Evolutionary conservation across 2,888 invertebrate species (phyloP).

Genomic region (Adelphocoris suturalis): DNA sequence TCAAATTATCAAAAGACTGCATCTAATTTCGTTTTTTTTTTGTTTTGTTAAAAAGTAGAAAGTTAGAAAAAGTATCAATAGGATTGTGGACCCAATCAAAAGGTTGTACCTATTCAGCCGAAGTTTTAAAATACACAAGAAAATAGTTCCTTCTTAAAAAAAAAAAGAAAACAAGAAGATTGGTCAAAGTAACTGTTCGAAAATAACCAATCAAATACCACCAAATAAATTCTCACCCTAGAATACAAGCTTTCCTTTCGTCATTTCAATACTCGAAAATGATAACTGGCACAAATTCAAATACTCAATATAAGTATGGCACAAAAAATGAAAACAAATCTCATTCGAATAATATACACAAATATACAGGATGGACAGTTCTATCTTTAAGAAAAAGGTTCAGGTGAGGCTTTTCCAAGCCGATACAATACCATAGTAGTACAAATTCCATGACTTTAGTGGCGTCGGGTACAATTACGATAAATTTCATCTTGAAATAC

Average conservation of each 20-base stretch:
- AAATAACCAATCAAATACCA: neutral
- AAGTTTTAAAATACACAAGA: neutral
- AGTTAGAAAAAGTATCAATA: conserved; percentile 58
- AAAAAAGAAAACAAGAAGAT: neutral
- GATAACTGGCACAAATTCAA: no score
- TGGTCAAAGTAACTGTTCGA: neutral
- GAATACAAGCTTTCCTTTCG: neutral
- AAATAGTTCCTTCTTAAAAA: neutral
- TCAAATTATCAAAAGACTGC: conserved; percentile 29
- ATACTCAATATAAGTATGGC: neutral
- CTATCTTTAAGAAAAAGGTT: neutral
- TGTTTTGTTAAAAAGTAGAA: conserved; percentile 21
- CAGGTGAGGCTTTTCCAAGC: no score
- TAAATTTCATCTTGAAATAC: neutral
- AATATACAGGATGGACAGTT: conserved; percentile 18
- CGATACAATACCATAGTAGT: no score
- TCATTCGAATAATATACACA: neutral
- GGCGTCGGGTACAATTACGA: no score
- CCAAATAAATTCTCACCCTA: neutral
- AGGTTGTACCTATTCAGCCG: conserved; percentile 11
- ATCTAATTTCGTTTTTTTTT: conserved; percentile 29
- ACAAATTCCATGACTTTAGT: no score
- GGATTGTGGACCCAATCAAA: conserved; percentile 55
- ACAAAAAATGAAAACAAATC: neutral
- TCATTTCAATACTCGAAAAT: no score